phyloP scores from a whole-genome alignment of 1,140 invertebrate species.

The Apis laboriosa region DNA sequence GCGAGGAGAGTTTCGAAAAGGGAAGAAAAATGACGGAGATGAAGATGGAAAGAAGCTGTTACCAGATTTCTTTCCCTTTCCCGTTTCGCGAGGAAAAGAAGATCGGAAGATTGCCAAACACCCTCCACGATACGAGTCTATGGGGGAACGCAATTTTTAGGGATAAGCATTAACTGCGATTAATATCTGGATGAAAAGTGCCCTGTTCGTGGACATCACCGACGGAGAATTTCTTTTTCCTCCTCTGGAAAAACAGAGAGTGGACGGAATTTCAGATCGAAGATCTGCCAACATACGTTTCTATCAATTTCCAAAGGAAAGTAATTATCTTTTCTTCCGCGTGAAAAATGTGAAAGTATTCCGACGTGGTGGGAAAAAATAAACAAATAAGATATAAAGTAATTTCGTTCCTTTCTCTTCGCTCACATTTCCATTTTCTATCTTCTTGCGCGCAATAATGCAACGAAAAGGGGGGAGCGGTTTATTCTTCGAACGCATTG shows the following conservation, averaged over 20 bases:
- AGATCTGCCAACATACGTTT: constrained; percentile 5
- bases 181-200: constrained; percentile 20
- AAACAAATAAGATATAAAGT: too few species aligned
- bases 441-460: too few species aligned
- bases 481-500: constrained; percentile 1
- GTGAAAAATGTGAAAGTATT: too few species aligned
- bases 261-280: constrained; percentile 29
- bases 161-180: constrained; percentile 33
- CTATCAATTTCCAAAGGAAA: not conserved
- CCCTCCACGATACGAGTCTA: not conserved
- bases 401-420: too few species aligned
- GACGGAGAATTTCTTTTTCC: not conserved
- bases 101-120: constrained; percentile 37
- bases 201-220: constrained; percentile 6
- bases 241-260: not conserved
- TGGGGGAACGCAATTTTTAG: constrained; percentile 28
- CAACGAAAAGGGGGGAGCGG: not conserved
- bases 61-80: not conserved
- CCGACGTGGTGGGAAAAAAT: too few species aligned
- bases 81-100: not conserved
- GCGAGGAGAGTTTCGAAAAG: not conserved
- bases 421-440: too few species aligned
- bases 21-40: not conserved
- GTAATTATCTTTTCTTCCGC: not conserved
- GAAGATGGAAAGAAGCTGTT: constrained; percentile 18